phyloP scores from a whole-genome alignment of 1,140 invertebrate genomes.

The Neodiprion pinetum region DNA sequence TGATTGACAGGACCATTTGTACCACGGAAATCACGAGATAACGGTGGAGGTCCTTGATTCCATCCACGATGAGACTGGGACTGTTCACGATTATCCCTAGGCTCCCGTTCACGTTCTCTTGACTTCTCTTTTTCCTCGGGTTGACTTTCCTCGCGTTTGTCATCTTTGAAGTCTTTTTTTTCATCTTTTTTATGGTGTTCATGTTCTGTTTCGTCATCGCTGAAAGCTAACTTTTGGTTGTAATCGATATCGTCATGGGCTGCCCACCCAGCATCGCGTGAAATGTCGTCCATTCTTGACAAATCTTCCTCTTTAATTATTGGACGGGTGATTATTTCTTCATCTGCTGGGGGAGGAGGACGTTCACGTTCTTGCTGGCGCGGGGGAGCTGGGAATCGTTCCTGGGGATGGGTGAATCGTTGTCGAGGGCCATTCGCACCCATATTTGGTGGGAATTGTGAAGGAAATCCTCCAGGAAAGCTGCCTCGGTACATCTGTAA shows the following conservation, averaged over 20 bases:
- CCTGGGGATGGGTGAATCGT: slow-evolving; percentile 57
- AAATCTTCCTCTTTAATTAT: slow-evolving; percentile 94
- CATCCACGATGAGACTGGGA: slow-evolving; percentile 44
- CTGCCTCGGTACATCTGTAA: slow-evolving; percentile 59
- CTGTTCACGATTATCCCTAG: slow-evolving; percentile 39
- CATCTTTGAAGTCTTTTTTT: slow-evolving; percentile 26
- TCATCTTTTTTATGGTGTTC: slow-evolving; percentile 48
- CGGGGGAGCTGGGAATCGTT: slow-evolving; percentile 45
- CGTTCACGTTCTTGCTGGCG: slow-evolving; percentile 47
- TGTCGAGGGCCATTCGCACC: slow-evolving; percentile 52
- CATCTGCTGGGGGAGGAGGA: slow-evolving; percentile 42
- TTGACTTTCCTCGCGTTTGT: slow-evolving; percentile 20
- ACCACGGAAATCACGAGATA: slow-evolving; percentile 51
- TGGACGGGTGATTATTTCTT: slow-evolving; percentile 69
- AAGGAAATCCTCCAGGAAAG: slow-evolving; percentile 54
- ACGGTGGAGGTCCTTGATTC: slow-evolving; percentile 40
- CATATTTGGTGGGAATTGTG: slow-evolving; percentile 56
- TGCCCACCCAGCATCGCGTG: slow-evolving; percentile 89
- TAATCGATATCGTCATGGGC: slow-evolving; percentile 93
- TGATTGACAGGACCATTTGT: slow-evolving; percentile 38
- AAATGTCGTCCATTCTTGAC: slow-evolving; percentile 89
- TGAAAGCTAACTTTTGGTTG: slow-evolving; percentile 93
- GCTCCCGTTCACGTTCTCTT: slow-evolving; percentile 43
- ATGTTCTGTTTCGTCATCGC: slow-evolving; percentile 81
- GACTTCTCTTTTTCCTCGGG: slow-evolving; percentile 45